phyloP scores from a whole-genome alignment of 2,888 invertebrate genomes.

The Sympetrum striolatum region DNA sequence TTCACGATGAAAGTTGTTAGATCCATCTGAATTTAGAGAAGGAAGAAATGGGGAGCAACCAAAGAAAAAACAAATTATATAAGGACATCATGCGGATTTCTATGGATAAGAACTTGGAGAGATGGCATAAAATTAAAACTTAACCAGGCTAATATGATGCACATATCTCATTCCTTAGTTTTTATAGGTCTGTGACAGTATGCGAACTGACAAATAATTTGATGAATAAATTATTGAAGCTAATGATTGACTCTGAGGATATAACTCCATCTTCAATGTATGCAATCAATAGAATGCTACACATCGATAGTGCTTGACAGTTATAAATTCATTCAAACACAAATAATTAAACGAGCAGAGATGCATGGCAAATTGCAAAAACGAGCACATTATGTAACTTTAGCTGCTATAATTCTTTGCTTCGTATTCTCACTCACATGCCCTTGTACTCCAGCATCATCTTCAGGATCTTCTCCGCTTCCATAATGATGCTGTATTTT shows the following conservation, averaged over 20 bases:
- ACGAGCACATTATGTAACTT: background rate
- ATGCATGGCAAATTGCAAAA: background rate
- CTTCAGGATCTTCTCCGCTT: slow-evolving; percentile 66
- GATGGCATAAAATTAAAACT: background rate
- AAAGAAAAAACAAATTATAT: slow-evolving; percentile 45
- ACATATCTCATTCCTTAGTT: background rate
- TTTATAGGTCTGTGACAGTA: background rate
- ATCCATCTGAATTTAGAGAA: slow-evolving; percentile 77
- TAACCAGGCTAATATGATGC: background rate
- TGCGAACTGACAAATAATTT: background rate
- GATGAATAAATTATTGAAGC: background rate
- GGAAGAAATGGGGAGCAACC: slow-evolving; percentile 36
- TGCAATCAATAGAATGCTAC: background rate
- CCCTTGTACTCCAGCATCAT: slow-evolving; percentile 74
- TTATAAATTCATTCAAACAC: slow-evolving; percentile 18
- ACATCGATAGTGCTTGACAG: slow-evolving; percentile 13
- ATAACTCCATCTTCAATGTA: background rate
- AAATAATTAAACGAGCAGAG: background rate
- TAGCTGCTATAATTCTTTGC: background rate
- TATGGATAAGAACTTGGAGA: background rate
- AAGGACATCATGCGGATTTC: slow-evolving; percentile 33
- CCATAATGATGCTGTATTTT: slow-evolving; percentile 89
- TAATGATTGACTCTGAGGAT: background rate
- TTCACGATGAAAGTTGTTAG: slow-evolving; percentile 84
- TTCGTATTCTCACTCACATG: slow-evolving; percentile 69